These are phyloP conservation scores for Mus spretus DNA, from an alignment of 2,797 vertebrate species.

Conservation along the genomic window DNA sequence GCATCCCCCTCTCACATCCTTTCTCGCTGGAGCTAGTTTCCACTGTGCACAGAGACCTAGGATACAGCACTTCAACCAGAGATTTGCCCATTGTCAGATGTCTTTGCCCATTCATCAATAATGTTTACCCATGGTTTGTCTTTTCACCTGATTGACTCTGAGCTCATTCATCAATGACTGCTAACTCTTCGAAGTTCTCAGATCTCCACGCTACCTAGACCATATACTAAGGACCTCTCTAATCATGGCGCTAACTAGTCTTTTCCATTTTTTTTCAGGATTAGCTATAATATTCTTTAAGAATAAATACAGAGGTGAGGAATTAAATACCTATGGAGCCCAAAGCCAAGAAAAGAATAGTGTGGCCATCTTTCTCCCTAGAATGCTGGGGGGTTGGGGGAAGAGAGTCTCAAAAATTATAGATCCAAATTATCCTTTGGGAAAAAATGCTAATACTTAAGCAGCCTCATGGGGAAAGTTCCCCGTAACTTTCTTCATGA, in stretches of 20 bases:
- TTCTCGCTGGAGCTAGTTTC: conserved; percentile 6
- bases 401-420: neutral
- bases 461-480: neutral
- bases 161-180: conserved; percentile 88
- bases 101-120: conserved; percentile 85
- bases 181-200: conserved; percentile 90
- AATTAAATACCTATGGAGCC: neutral
- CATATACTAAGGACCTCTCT: conserved; percentile 41
- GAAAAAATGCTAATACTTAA: neutral
- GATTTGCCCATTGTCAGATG: conserved; percentile 75
- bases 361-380: neutral
- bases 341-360: conserved; percentile 26
- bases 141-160: conserved; percentile 90
- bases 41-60: conserved; percentile 82
- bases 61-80: conserved; percentile 84
- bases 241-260: neutral
- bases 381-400: neutral
- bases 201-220: conserved; percentile 77
- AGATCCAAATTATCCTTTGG: conserved; percentile 2
- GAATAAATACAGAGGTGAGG: neutral
- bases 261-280: neutral
- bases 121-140: conserved; percentile 87
- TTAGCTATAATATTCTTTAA: neutral
- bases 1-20: neutral
- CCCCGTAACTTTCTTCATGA: neutral